Percentiles rank a stretch among this genome's conserved stretches.
Evolutionary conservation across 2,113 vertebrate species (phyloP).

Genomic region (Rana temporaria): DNA sequence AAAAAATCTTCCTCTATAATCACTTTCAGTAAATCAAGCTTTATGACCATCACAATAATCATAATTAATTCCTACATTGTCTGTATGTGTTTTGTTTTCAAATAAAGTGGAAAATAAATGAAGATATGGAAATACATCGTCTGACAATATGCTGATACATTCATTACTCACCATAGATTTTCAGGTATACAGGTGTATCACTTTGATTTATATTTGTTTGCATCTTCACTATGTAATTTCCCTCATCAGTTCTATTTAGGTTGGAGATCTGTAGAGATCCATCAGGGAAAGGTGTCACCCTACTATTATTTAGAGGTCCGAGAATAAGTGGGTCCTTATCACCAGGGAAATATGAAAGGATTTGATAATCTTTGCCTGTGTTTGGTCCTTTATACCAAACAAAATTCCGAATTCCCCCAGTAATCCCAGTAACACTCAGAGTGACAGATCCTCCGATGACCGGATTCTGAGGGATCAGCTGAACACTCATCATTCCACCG

Average conservation of each 20-base stretch:
- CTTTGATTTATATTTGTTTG: not conserved
- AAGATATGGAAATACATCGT: not conserved
- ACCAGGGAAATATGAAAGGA: slow-evolving; percentile 16
- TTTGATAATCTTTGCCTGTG: not conserved
- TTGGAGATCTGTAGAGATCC: slow-evolving; percentile 19
- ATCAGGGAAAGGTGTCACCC: not conserved
- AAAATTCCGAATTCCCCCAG: not conserved
- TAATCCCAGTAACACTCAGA: slow-evolving; percentile 7
- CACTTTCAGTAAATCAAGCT: too few relatives aligned
- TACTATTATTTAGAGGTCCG: not conserved
- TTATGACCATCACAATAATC: too few relatives aligned
- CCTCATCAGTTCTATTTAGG: not conserved
- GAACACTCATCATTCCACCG: not conserved
- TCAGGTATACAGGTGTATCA: not conserved
- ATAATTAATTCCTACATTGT: too few relatives aligned
- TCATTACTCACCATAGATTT: not conserved
- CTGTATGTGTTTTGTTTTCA: too few relatives aligned
- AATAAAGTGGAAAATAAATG: too few relatives aligned
- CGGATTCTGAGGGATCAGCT: slow-evolving; percentile 16
- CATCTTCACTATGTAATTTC: slow-evolving; percentile 17
- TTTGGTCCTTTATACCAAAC: slow-evolving; percentile 23
- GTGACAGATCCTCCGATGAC: not conserved
- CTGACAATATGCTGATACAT: not conserved
- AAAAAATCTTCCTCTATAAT: too few relatives aligned
- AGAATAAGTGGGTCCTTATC: not conserved